These are phyloP conservation scores for Lasioglossum figueresi DNA, from an alignment of 2,888 invertebrate genomes.

Conservation along the genomic window DNA sequence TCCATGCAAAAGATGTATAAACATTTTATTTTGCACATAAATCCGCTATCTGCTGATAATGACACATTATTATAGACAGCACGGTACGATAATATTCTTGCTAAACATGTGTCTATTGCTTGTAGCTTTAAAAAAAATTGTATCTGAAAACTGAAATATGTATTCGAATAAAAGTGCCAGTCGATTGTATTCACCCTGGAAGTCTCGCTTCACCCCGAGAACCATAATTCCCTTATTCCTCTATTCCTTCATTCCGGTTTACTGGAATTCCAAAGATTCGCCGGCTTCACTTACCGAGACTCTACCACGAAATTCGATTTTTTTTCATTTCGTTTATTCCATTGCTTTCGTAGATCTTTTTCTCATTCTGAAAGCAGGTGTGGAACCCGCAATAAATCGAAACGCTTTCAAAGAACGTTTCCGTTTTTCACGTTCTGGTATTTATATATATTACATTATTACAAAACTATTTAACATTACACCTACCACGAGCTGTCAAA, in stretches of 20 bases:
- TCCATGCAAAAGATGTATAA: too few relatives aligned
- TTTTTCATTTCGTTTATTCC: conserved; percentile 29
- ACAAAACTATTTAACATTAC: background rate
- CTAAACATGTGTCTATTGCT: background rate
- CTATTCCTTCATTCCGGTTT: conserved; percentile 60
- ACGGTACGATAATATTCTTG: background rate
- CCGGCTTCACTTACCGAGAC: conserved; percentile 66
- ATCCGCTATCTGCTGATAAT: too few relatives aligned
- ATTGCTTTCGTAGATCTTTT: conserved; percentile 34
- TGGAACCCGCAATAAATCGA: conserved; percentile 50
- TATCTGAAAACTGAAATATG: background rate
- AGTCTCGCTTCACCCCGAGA: conserved; percentile 41
- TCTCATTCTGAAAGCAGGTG: conserved; percentile 33
- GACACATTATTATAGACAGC: background rate
- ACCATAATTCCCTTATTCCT: conserved; percentile 66
- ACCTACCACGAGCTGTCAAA: too few relatives aligned
- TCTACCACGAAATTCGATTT: conserved; percentile 56
- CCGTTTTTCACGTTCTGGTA: background rate
- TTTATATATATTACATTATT: conserved; percentile 35
- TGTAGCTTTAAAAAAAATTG: background rate
- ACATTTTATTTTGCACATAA: too few relatives aligned
- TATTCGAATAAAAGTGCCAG: conserved; percentile 6
- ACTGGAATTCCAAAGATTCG: conserved; percentile 72
- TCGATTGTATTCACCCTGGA: conserved; percentile 30
- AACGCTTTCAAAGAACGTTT: conserved; percentile 44